Evolutionary conservation across 2,113 vertebrate genomes (phyloP).

Genomic region (Ophiodon elongatus): DNA sequence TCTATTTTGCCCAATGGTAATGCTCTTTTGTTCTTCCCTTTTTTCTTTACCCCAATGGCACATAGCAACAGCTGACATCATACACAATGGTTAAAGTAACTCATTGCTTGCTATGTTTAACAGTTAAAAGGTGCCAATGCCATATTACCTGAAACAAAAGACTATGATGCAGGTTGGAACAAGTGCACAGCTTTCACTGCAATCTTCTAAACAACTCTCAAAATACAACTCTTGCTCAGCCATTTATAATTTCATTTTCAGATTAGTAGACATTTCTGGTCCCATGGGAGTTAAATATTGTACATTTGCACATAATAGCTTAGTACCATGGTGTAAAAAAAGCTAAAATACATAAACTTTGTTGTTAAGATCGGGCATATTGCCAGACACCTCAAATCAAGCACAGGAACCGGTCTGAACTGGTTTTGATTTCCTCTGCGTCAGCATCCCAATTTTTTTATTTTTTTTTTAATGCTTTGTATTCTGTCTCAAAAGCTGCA

Average conservation of each 20-base stretch:
- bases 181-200: background rate
- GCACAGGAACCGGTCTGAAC: conserved; percentile 58
- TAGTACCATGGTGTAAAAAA: background rate
- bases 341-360: conserved; percentile 19
- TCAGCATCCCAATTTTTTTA: conserved; percentile 35
- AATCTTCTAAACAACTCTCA: background rate
- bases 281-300: background rate
- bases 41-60: conserved; percentile 1
- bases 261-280: background rate
- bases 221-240: background rate
- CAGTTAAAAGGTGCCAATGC: background rate
- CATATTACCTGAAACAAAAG: background rate
- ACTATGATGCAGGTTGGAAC: background rate
- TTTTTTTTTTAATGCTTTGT: background rate
- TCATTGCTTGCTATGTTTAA: background rate
- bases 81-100: background rate
- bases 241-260: background rate
- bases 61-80: conserved; percentile 45
- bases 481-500: background rate
- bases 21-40: conserved; percentile 16
- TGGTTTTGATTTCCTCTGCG: conserved; percentile 60
- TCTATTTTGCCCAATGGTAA: conserved; percentile 4
- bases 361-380: conserved; percentile 54
- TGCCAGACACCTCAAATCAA: conserved; percentile 58
- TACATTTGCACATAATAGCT: background rate